A percentile compares a stretch with the other conserved stretches of the same genome.
phyloP scores from a whole-genome alignment of 2,888 invertebrate species.

The Ormia ochracea region DNA sequence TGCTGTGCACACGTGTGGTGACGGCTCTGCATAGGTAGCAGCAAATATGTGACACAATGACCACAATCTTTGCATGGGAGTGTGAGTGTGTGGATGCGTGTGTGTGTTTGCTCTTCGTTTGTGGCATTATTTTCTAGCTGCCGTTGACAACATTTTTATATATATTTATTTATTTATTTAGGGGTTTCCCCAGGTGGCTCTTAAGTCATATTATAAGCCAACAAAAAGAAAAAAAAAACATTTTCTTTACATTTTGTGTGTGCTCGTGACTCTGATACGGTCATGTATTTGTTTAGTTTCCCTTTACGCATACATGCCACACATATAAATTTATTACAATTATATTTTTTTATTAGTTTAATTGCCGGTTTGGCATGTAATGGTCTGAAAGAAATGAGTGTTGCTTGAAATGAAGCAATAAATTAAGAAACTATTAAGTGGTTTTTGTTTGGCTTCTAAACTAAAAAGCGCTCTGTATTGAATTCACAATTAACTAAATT shows the following conservation, averaged over 20 bases:
- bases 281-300: conserved; percentile 5
- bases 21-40: background rate
- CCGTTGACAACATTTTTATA: conserved; percentile 20
- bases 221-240: background rate
- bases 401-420: background rate
- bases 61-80: conserved; percentile 30
- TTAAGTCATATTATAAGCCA: conserved; percentile 39
- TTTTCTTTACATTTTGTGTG: background rate
- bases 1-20: background rate
- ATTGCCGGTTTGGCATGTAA: conserved; percentile 1
- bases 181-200: conserved; percentile 19
- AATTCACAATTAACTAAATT: too few species aligned
- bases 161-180: conserved; percentile 16
- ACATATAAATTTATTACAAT: background rate
- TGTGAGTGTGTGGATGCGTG: too few species aligned
- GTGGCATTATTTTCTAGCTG: conserved; percentile 2
- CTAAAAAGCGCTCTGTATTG: too few species aligned
- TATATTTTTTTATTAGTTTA: conserved; percentile 32
- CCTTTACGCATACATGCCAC: background rate
- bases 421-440: background rate
- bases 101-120: background rate
- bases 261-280: too few species aligned
- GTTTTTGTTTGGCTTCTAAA: background rate
- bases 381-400: background rate
- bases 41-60: background rate